phyloP scores from a whole-genome alignment of 2,888 invertebrate species.

The Bimastos eiseni region DNA sequence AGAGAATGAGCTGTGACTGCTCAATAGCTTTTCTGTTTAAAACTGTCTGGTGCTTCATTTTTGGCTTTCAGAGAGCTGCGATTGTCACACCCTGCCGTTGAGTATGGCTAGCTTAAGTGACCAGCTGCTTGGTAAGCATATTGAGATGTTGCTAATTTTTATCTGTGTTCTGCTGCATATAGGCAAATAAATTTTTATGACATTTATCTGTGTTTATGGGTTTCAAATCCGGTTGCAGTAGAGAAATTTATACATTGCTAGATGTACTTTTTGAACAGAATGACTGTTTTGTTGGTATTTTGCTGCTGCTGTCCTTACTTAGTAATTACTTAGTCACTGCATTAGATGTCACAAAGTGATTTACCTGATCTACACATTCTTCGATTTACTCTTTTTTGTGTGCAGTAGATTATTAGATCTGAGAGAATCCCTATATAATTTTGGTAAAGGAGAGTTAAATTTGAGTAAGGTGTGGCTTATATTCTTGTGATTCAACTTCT shows the following conservation, averaged over 20 bases:
- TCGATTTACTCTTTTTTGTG: not conserved
- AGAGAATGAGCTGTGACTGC: not conserved
- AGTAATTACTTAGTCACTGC: not conserved
- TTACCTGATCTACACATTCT: not conserved
- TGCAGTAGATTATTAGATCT: not conserved
- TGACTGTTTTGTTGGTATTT: no score
- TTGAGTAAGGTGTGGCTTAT: no score
- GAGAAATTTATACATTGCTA: not conserved
- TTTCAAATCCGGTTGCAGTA: not conserved
- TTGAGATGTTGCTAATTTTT: not conserved
- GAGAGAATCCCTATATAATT: not conserved
- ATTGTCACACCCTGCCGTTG: conserved; percentile 2
- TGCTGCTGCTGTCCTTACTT: not conserved
- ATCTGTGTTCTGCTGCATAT: not conserved
- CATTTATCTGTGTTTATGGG: conserved; percentile 2
- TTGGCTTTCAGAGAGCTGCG: not conserved
- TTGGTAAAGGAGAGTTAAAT: no score
- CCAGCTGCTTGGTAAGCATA: conserved; percentile 13
- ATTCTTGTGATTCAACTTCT: no score
- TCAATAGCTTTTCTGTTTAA: not conserved
- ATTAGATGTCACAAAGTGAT: not conserved
- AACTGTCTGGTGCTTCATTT: not conserved
- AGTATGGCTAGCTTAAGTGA: conserved; percentile 13
- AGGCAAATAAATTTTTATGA: not conserved
- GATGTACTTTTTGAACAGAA: not conserved